Percentiles rank a stretch among this genome's conserved stretches.
These are phyloP conservation scores for Oryzias javanicus DNA, from an alignment of 2,113 vertebrate genomes.

Conservation along the genomic window DNA sequence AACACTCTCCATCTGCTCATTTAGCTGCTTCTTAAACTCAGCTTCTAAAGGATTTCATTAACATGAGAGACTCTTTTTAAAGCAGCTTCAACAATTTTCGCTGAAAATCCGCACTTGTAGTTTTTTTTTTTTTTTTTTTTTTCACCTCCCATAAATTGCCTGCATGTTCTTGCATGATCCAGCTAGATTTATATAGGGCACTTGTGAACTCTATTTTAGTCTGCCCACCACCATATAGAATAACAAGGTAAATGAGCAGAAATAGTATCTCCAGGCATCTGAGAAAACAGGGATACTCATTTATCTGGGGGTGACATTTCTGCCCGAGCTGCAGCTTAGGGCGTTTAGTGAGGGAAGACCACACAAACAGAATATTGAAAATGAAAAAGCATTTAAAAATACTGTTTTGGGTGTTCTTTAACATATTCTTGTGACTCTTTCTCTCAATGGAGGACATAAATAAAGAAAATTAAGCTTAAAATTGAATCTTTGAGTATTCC, in stretches of 20 bases:
- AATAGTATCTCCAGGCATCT: conserved; percentile 27
- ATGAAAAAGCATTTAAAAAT: too few species aligned
- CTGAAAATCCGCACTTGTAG: conserved; percentile 18
- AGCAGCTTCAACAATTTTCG: conserved; percentile 15
- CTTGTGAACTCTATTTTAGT: conserved; percentile 34
- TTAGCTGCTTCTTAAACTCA: conserved; percentile 35
- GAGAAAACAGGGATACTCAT: conserved; percentile 12
- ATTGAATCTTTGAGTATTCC: too few species aligned
- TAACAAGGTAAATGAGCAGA: conserved; percentile 31
- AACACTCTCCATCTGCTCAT: conserved; percentile 39
- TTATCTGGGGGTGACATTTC: conserved; percentile 10
- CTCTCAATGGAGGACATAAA: too few species aligned
- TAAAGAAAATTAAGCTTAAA: too few species aligned
- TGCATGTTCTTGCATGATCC: conserved; percentile 34
- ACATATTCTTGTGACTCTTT: too few species aligned
- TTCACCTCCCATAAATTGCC: conserved; percentile 31
- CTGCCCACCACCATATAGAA: conserved; percentile 26
- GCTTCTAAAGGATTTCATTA: conserved; percentile 31
- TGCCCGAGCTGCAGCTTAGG: conserved; percentile 3
- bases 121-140: too few species aligned
- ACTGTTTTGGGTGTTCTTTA: too few species aligned
- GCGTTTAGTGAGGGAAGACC: conserved; percentile 6
- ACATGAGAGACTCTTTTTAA: conserved; percentile 15
- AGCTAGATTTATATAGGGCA: conserved; percentile 39
- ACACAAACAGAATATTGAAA: neutral